These are phyloP conservation scores for Marronus borbonicus DNA, from an alignment of 2,888 invertebrate species.

Conservation along the genomic window DNA sequence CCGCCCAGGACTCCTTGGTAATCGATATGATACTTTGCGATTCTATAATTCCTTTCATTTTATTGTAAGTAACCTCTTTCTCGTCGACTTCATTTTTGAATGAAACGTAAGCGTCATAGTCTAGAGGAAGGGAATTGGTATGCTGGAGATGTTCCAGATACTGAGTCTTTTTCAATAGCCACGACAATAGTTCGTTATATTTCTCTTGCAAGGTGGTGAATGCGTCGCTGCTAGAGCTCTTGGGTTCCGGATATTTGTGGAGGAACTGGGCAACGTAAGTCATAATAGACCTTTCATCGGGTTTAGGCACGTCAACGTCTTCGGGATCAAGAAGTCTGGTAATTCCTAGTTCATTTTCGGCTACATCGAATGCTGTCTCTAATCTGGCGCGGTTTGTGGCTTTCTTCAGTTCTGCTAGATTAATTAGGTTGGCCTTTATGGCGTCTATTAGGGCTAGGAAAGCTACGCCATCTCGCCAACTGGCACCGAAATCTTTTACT, in stretches of 20 bases:
- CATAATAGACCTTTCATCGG: slow-evolving; percentile 98
- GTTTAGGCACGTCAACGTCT: slow-evolving; percentile 95
- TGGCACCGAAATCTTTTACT: slow-evolving; percentile 94
- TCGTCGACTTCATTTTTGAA: slow-evolving; percentile 86
- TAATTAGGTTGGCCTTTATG: slow-evolving; percentile 93
- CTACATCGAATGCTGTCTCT: slow-evolving; percentile 94
- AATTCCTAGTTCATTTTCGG: slow-evolving; percentile 92
- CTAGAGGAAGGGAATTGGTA: slow-evolving; percentile 81
- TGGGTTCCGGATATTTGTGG: slow-evolving; percentile 94
- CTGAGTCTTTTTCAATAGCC: slow-evolving; percentile 86
- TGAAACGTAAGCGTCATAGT: slow-evolving; percentile 86
- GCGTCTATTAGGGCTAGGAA: slow-evolving; percentile 96
- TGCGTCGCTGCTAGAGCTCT: slow-evolving; percentile 81
- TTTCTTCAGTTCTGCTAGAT: slow-evolving; percentile 85
- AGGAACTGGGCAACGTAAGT: slow-evolving; percentile 98
- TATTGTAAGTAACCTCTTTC: slow-evolving; percentile 81
- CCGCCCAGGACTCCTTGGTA: slow-evolving; percentile 88
- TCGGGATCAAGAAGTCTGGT: slow-evolving; percentile 94
- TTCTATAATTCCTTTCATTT: slow-evolving; percentile 85
- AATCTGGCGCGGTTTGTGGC: slow-evolving; percentile 87
- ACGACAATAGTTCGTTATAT: slow-evolving; percentile 85
- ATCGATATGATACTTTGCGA: slow-evolving; percentile 85
- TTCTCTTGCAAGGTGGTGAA: slow-evolving; percentile 86
- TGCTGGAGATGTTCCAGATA: slow-evolving; percentile 85
- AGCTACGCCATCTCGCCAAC: slow-evolving; percentile 96